Evolutionary conservation across 2,113 vertebrate species (phyloP).

Genomic region (Cacatua alba): DNA sequence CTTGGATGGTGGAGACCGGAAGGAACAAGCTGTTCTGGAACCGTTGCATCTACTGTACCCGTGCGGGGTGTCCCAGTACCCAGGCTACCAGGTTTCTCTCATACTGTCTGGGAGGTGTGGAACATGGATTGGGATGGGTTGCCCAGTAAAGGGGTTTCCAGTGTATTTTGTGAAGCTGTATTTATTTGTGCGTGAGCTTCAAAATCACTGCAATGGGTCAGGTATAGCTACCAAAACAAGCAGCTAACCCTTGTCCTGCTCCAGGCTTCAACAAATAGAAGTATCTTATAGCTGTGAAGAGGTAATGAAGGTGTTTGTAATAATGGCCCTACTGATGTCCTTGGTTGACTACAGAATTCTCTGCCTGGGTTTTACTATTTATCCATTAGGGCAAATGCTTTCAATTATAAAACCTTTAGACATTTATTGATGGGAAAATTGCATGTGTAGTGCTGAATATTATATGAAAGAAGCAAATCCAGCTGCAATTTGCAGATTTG

Average conservation of each 20-base stretch:
- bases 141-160: background rate
- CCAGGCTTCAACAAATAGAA: background rate
- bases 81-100: background rate
- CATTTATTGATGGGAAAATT: background rate
- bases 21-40: background rate
- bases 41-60: background rate
- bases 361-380: background rate
- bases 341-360: background rate
- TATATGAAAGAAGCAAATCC: background rate
- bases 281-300: background rate
- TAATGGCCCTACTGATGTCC: background rate
- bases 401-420: slow-evolving; percentile 5
- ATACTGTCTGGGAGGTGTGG: background rate
- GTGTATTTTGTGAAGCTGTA: background rate
- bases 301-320: background rate
- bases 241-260: background rate
- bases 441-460: background rate
- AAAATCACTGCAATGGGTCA: background rate
- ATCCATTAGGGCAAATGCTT: background rate
- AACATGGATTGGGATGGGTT: background rate
- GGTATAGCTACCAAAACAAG: background rate
- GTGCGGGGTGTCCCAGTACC: background rate
- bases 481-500: background rate
- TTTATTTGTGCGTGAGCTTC: background rate
- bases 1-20: background rate